Base-by-base conservation (phyloP, 2,113 vertebrate species). In the Chrysochloris asiatica region DNA sequence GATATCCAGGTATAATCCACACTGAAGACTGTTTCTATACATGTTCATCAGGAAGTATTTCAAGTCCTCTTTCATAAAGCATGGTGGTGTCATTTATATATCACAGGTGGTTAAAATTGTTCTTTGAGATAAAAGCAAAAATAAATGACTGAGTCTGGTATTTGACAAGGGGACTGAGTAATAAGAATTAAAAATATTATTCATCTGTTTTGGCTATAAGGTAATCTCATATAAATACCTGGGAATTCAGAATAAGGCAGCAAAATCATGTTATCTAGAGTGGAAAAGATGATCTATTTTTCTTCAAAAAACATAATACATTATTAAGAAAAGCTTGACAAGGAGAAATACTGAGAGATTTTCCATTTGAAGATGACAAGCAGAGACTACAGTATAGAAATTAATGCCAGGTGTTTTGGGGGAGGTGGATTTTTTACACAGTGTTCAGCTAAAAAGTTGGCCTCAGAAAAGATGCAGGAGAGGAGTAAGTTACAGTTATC, bases 91-190 rank as follows among this genome's bases (percentile, higher is more conserved):
- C 52, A 54, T 21, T 14, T 8, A 21, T 21, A 54, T 14, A 54
- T 4, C 52, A 19, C 14, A 54, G 52, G 16, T 33, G 13, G 59
- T 50, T 85, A 92, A 94, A 90, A 61, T 73, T 88, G 41, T 45
- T 47, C 73, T 88, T 88, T 88, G 69, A 92, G n/a, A 92, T 78
- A 93, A 90, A 88, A 83, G 47, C 36, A 88, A 83, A 82, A 90
- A 90, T 75, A 76, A 77, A 72, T 84, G 16, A 84, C 83, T 75
- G 17, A 21, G 9, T 85, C 63, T 90, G 63, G 76, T 78, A 88
- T 82, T 88, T 67, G 48, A 75, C 19, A 61, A 78, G 56, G 17
- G 26, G 90, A 80, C 38, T 83, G 72, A 79, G 54, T 67, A 88
- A 75, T 69, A 71, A 93, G 43, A 69, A 90, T 91, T 71, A 67